These are phyloP conservation scores for Pseudoips prasinana DNA, from an alignment of 2,888 invertebrate species.

Conservation along the genomic window DNA sequence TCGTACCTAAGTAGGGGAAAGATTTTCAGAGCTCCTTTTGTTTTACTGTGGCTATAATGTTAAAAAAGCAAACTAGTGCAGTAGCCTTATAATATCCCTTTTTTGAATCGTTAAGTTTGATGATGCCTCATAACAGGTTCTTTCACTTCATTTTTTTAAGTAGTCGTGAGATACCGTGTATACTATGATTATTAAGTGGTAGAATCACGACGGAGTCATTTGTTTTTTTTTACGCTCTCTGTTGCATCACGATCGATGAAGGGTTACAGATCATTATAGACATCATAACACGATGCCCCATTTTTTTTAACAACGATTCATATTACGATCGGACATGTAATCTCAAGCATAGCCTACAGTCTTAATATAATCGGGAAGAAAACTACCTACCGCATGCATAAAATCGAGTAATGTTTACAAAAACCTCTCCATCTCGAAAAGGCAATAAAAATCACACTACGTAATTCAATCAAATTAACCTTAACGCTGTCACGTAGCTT, in stretches of 20 bases:
- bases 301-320: conserved; percentile 54
- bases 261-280: conserved; percentile 74
- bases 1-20: too few relatives aligned
- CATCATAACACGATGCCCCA: conserved; percentile 56
- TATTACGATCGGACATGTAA: conserved; percentile 43
- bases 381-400: conserved; percentile 65
- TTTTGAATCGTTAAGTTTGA: conserved; percentile 17
- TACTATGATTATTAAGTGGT: conserved; percentile 77
- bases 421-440: conserved; percentile 34
- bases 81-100: not conserved
- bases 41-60: not conserved
- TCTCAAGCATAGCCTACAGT: conserved; percentile 39
- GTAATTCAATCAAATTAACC: conserved; percentile 63
- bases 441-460: conserved; percentile 46
- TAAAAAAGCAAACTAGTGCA: not conserved
- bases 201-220: conserved; percentile 70
- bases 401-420: conserved; percentile 53
- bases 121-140: conserved; percentile 25
- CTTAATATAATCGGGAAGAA: conserved; percentile 34
- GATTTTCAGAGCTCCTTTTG: not conserved
- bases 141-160: conserved; percentile 57
- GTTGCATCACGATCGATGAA: conserved; percentile 65
- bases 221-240: conserved; percentile 54
- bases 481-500: conserved; percentile 64
- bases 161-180: conserved; percentile 77